A percentile compares a stretch with the other conserved stretches of the same genome.
Evolutionary conservation across 2,113 vertebrate species (phyloP).

Genomic region (Edolisoma coerulescens): DNA sequence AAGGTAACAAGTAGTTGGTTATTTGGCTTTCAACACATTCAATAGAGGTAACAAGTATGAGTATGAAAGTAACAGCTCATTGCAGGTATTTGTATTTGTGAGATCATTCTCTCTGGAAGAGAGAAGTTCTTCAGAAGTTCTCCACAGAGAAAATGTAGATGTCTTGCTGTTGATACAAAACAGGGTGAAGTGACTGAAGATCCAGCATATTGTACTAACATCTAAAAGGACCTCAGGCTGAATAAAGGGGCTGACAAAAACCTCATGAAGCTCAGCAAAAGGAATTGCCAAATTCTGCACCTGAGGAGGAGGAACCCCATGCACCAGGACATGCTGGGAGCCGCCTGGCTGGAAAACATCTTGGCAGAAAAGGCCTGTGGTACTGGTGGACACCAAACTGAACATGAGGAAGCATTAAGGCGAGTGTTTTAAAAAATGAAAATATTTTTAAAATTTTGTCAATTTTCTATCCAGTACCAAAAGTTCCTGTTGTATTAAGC

Average conservation of each 20-base stretch:
- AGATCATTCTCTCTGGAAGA: neutral
- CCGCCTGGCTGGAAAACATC: neutral
- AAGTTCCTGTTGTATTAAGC: neutral
- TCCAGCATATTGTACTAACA: neutral
- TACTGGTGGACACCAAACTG: neutral
- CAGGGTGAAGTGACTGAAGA: neutral
- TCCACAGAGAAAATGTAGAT: neutral
- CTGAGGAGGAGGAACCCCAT: neutral
- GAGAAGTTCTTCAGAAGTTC: neutral
- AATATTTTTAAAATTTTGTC: neutral
- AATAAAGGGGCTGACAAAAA: neutral
- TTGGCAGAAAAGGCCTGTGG: neutral
- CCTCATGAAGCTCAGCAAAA: neutral
- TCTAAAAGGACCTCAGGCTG: neutral
- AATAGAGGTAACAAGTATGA: neutral
- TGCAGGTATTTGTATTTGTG: neutral
- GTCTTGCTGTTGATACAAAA: neutral
- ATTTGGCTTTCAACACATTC: neutral
- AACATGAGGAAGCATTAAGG: neutral
- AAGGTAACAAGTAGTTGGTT: neutral
- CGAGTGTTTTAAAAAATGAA: neutral
- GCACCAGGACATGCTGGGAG: neutral
- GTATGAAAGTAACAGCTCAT: neutral
- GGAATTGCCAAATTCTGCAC: neutral
- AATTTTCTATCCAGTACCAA: neutral